phyloP scores from a whole-genome alignment of 2,888 invertebrate genomes.

The Heliconius ethilla region DNA sequence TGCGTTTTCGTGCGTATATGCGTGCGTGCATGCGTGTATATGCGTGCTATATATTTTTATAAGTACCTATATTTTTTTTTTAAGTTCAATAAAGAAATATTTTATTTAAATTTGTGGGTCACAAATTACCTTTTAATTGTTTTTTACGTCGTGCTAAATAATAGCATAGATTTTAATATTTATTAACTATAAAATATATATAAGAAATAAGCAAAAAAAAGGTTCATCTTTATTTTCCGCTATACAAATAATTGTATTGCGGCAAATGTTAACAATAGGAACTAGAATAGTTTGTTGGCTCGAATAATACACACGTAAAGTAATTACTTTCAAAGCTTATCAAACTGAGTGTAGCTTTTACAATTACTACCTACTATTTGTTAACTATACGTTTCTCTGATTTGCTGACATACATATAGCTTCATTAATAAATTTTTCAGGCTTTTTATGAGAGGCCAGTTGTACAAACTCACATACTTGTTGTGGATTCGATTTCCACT shows the following conservation, averaged over 20 bases:
- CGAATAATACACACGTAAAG: slow-evolving; percentile 17
- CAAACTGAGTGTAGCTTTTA: slow-evolving; percentile 18
- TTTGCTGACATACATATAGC: not conserved
- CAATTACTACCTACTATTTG: not conserved
- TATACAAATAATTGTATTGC: slow-evolving; percentile 46
- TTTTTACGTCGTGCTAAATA: not conserved
- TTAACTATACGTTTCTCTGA: not conserved
- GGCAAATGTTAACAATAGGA: slow-evolving; percentile 47
- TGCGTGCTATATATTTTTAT: too few species aligned
- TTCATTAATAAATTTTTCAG: not conserved
- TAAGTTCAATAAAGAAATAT: too few species aligned
- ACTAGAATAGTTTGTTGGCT: slow-evolving; percentile 9
- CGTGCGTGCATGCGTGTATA: too few species aligned
- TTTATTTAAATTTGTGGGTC: too few species aligned
- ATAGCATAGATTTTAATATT: not conserved
- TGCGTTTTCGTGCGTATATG: too few species aligned
- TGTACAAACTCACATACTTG: accelerated
- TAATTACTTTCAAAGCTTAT: slow-evolving; percentile 19
- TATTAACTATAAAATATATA: not conserved
- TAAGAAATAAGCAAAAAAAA: not conserved
- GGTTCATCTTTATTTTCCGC: not conserved
- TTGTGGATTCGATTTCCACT: too few species aligned
- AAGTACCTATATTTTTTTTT: too few species aligned
- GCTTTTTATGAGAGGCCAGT: too few species aligned
- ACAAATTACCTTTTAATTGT: too few species aligned